Percentiles rank a stretch among this genome's conserved stretches.
phyloP scores from a whole-genome alignment of 1,140 invertebrate species.

The Pomacea maculata region DNA sequence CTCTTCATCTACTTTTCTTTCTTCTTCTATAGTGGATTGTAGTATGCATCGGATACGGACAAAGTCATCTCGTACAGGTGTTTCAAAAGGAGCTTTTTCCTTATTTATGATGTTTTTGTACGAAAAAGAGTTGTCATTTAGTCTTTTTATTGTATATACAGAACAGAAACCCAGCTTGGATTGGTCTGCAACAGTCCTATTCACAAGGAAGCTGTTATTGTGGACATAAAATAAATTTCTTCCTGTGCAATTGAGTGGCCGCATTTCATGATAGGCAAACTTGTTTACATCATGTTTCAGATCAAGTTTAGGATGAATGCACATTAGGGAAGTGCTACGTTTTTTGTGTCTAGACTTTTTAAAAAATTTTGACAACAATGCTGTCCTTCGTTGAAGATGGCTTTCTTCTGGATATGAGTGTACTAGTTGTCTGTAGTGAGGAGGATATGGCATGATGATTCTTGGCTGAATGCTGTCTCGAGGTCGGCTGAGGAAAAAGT shows the following conservation, averaged over 20 bases:
- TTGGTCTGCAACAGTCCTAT: slow-evolving; percentile 32
- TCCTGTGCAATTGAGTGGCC: slow-evolving; percentile 36
- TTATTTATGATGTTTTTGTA: slow-evolving; percentile 36
- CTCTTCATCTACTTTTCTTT: slow-evolving; percentile 3
- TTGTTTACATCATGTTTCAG: slow-evolving; percentile 44
- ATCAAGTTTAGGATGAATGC: slow-evolving; percentile 38
- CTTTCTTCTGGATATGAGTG: slow-evolving; percentile 1
- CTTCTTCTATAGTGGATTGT: slow-evolving; percentile 26
- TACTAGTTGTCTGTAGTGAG: background rate
- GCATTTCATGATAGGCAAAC: slow-evolving; percentile 43
- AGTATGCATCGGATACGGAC: slow-evolving; percentile 43
- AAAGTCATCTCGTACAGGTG: slow-evolving; percentile 45
- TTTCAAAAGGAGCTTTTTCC: slow-evolving; percentile 35
- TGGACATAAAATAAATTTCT: slow-evolving; percentile 43
- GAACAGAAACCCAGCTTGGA: slow-evolving; percentile 33
- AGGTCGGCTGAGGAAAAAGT: background rate
- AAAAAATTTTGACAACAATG: slow-evolving; percentile 22
- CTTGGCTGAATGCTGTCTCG: too few relatives aligned
- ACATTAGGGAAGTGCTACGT: background rate
- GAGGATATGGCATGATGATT: too few relatives aligned
- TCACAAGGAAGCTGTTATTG: slow-evolving; percentile 33
- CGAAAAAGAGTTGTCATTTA: slow-evolving; percentile 36
- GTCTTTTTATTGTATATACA: slow-evolving; percentile 40
- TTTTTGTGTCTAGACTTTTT: slow-evolving; percentile 14
- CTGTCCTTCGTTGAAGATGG: slow-evolving; percentile 1